A percentile compares a stretch with the other conserved stretches of the same genome.
phyloP scores from a whole-genome alignment of 2,113 vertebrate genomes.

The Montifringilla adamsi region DNA sequence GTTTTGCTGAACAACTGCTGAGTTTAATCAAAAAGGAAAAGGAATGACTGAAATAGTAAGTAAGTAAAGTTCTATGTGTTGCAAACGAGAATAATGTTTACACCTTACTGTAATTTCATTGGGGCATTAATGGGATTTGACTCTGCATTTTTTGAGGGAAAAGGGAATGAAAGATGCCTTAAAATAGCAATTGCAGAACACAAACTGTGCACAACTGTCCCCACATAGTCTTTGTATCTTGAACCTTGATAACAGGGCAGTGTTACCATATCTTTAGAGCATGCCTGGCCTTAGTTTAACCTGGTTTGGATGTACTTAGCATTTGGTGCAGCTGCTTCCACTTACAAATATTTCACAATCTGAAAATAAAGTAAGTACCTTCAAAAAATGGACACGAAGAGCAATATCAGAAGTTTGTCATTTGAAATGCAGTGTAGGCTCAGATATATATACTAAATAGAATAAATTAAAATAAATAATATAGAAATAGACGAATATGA shows the following conservation, averaged over 20 bases:
- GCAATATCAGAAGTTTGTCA: background rate
- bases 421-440: background rate
- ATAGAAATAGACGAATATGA: background rate
- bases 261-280: background rate
- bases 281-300: background rate
- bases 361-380: background rate
- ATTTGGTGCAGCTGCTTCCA: background rate
- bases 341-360: background rate
- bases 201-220: background rate
- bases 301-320: background rate
- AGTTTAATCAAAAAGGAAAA: background rate
- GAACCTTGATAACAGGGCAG: background rate
- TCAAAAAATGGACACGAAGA: background rate
- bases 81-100: background rate
- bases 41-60: background rate
- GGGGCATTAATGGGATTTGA: background rate
- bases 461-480: background rate
- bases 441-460: background rate
- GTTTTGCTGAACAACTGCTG: background rate
- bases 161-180: background rate
- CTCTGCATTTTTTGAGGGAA: background rate
- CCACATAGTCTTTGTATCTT: background rate
- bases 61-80: background rate
- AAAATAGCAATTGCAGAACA: background rate
- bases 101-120: background rate